Percentiles rank a stretch among this genome's conserved stretches.
Evolutionary conservation across 2,888 invertebrate genomes (phyloP).

Genomic region (Acleris laterana): DNA sequence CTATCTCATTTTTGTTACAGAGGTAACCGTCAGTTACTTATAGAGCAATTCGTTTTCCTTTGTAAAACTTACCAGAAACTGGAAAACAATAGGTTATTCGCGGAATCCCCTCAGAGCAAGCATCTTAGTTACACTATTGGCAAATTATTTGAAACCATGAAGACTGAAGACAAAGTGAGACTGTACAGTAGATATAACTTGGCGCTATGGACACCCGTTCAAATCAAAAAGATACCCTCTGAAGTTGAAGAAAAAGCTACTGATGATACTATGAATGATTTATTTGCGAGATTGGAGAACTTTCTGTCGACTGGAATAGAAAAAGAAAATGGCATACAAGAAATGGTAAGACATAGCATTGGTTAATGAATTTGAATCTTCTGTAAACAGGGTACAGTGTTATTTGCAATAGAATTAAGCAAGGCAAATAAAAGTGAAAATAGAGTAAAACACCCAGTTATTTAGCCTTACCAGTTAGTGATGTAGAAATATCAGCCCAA

Average conservation of each 20-base stretch:
- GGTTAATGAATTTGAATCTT: neutral
- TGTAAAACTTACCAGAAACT: conserved; percentile 61
- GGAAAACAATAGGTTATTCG: conserved; percentile 49
- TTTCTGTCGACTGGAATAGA: conserved; percentile 29
- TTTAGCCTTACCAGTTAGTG: no score
- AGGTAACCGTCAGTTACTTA: conserved; percentile 47
- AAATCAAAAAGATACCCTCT: conserved; percentile 55
- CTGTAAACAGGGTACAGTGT: no score
- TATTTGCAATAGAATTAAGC: no score
- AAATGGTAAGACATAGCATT: conserved; percentile 46
- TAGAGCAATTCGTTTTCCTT: conserved; percentile 55
- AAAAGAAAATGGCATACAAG: conserved; percentile 41
- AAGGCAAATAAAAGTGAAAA: no score
- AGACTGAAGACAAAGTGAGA: conserved; percentile 55
- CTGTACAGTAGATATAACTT: conserved; percentile 55
- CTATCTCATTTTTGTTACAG: conserved; percentile 51
- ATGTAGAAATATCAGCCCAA: no score
- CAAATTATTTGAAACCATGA: conserved; percentile 55
- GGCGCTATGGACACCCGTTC: conserved; percentile 57
- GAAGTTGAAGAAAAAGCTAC: conserved; percentile 48
- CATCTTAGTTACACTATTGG: conserved; percentile 56
- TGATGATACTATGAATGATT: conserved; percentile 47
- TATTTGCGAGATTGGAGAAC: conserved; percentile 44
- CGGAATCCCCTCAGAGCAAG: conserved; percentile 59
- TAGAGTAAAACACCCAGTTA: no score